These are phyloP conservation scores for Drosophila nr. perissopoda DNA, from an alignment of 2,888 invertebrate species.

Conservation along the genomic window DNA sequence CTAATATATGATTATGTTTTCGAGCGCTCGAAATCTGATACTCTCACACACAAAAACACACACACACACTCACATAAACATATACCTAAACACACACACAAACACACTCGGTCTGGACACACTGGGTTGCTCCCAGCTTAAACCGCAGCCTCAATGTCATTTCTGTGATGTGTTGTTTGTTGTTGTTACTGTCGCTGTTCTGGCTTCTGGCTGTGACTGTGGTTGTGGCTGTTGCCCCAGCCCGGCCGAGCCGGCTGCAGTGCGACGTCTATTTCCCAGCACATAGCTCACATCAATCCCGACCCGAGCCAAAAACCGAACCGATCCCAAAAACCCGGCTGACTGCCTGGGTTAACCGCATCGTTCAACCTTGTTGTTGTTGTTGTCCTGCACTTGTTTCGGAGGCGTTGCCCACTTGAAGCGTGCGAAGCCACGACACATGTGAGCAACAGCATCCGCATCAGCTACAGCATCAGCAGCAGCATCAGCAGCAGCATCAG, in stretches of 20 bases:
- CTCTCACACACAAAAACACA: slow-evolving; percentile 61
- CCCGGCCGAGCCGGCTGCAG: slow-evolving; percentile 11
- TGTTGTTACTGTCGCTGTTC: slow-evolving; percentile 41
- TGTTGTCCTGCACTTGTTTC: slow-evolving; percentile 59
- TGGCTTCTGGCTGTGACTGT: slow-evolving; percentile 50
- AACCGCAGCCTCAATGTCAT: slow-evolving; percentile 46
- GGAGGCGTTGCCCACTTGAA: slow-evolving; percentile 68
- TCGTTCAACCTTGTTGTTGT: slow-evolving; percentile 41
- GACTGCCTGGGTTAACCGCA: slow-evolving; percentile 59
- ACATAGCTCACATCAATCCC: slow-evolving; percentile 63
- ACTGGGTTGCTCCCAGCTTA: slow-evolving; percentile 23
- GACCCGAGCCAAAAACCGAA: slow-evolving; percentile 38
- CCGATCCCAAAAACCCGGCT: slow-evolving; percentile 47
- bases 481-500: slow-evolving; percentile 16
- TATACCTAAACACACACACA: slow-evolving; percentile 6
- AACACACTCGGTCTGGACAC: slow-evolving; percentile 20
- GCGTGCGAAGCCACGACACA: slow-evolving; percentile 53
- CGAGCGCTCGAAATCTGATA: slow-evolving; percentile 85
- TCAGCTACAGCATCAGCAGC: slow-evolving; percentile 21
- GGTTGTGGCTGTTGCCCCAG: slow-evolving; percentile 19
- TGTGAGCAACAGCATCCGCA: slow-evolving; percentile 51
- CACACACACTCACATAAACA: slow-evolving; percentile 5
- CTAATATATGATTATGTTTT: slow-evolving; percentile 85
- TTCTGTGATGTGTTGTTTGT: slow-evolving; percentile 35
- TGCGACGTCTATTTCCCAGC: slow-evolving; percentile 52